Evolutionary conservation across 35 echinoderm and acorn worm species (phyloP), one percentile per base, ranked within the genome.

Genomic region (Amphiura filiformis): DNA sequence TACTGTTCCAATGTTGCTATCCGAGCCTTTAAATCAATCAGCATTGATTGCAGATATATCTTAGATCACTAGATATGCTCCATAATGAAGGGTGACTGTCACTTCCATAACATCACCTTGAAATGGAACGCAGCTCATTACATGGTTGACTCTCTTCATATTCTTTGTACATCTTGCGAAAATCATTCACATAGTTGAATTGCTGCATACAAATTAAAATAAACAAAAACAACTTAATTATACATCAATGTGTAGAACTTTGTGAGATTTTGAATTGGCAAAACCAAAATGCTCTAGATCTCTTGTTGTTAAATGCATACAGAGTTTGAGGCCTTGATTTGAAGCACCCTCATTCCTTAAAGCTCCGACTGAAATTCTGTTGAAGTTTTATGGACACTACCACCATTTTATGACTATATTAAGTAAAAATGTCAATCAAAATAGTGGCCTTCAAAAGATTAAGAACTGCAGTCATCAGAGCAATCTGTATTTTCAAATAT

Each of bases 151-250:
- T 81, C 15, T 84, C 84, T 88, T 91, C 91, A 57, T 93, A 93
- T 17, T 91, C 91, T 28, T 90, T 85, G 47, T 80, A 82, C 26
- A 93, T 44, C 79, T 97, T 93, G 4, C 87, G 81, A 84, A 97
- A 97, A 75, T 97, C 94, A 52, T 93, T 90, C 23, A 97, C 88
- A 84, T 93, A 97, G 75, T 97, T 97, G 82, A 81, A 97, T 97
- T 97, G 94, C 94, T 97, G 86, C 22, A 87, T 61, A 33, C 83
- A 49, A 87, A 31, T 38, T 20, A 28, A 39, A 36, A 70, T 15
- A 38, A 80, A 85, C 15, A 79, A 31, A 34, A 20, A 26, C 5
- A 47, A 23, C 14, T 23, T 14, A 47, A 0, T 47, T 15, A 61
- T 31, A 32, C 17, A 82, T 82, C 0, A 52, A 52, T 52, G 7